A percentile compares a stretch with the other conserved stretches of the same genome.
phyloP scores from a whole-genome alignment of 2,797 vertebrate species.

The Oreonectes daqikongensis region DNA sequence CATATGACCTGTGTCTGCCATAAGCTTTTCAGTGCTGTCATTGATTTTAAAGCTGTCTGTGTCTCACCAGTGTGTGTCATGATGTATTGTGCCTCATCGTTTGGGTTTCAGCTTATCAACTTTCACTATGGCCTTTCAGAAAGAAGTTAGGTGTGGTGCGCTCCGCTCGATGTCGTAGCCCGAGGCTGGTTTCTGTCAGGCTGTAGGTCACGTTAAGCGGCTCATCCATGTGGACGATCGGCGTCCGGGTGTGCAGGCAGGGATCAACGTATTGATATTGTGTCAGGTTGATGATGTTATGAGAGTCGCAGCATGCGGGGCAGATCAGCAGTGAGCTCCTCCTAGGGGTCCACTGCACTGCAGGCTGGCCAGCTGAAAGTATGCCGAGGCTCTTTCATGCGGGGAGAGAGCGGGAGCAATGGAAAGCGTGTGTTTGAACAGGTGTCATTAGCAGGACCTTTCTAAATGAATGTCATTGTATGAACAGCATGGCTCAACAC shows the following conservation, averaged over 20 bases:
- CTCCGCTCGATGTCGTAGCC: slow-evolving; percentile 1
- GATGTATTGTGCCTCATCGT: slow-evolving; percentile 5
- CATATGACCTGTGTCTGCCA: not conserved
- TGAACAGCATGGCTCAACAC: slow-evolving; percentile 16
- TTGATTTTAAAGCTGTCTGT: not conserved
- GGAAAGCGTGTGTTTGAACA: slow-evolving; percentile 44
- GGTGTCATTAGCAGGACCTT: slow-evolving; percentile 40
- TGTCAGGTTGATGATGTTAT: slow-evolving; percentile 45
- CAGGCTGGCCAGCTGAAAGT: slow-evolving; percentile 18
- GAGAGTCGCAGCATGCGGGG: slow-evolving; percentile 15
- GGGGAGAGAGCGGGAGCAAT: not conserved
- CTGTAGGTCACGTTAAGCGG: slow-evolving; percentile 11
- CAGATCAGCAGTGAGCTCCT: not conserved
- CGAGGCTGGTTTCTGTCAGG: slow-evolving; percentile 29
- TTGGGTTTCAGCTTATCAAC: not conserved
- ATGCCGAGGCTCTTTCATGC: not conserved
- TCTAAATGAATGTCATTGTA: slow-evolving; percentile 34
- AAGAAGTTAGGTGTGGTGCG: slow-evolving; percentile 29
- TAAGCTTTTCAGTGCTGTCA: not conserved
- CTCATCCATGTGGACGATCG: slow-evolving; percentile 3
- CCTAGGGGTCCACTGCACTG: not conserved
- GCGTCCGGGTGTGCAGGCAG: not conserved
- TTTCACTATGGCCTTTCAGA: slow-evolving; percentile 25
- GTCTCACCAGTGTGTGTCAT: not conserved
- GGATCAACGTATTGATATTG: slow-evolving; percentile 37